These are phyloP conservation scores for Heliconius melpomene DNA, from an alignment of 1,140 invertebrate species.

Conservation along the genomic window DNA sequence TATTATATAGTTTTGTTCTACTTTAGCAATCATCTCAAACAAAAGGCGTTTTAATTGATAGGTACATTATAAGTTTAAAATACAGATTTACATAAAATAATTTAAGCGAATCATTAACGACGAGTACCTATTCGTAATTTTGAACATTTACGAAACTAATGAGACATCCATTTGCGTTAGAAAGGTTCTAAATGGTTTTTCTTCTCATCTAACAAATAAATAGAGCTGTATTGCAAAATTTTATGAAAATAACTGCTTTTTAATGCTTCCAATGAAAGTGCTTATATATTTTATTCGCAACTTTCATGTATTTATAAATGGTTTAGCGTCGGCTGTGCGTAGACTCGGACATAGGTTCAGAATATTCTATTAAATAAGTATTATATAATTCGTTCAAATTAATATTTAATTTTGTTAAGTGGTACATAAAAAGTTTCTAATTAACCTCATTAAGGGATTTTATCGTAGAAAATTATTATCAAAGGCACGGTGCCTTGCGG, in stretches of 20 bases:
- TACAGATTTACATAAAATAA: conserved; percentile 1
- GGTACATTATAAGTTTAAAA: not conserved
- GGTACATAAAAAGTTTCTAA: not conserved
- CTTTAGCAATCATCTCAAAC: not conserved
- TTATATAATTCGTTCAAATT: not conserved
- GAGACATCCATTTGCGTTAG: conserved; percentile 12
- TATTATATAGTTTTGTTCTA: not conserved
- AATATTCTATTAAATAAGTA: too few species aligned
- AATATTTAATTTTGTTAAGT: not conserved
- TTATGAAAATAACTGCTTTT: not conserved
- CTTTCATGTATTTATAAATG: too few species aligned
- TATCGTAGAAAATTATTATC: not conserved
- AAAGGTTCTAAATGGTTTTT: not conserved
- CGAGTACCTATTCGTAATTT: conserved; percentile 8
- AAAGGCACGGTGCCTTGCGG: not conserved
- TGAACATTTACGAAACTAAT: conserved; percentile 1
- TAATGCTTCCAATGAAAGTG: not conserved
- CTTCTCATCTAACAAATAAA: not conserved
- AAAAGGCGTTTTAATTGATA: not conserved
- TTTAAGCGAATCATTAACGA: not conserved
- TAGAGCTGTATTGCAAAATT: not conserved
- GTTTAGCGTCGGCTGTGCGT: too few species aligned
- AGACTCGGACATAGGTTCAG: too few species aligned
- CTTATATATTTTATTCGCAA: too few species aligned
- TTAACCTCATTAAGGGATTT: not conserved